Evolutionary conservation across 2,888 invertebrate species (phyloP).

Genomic region (Polydrusus pterygomalis): DNA sequence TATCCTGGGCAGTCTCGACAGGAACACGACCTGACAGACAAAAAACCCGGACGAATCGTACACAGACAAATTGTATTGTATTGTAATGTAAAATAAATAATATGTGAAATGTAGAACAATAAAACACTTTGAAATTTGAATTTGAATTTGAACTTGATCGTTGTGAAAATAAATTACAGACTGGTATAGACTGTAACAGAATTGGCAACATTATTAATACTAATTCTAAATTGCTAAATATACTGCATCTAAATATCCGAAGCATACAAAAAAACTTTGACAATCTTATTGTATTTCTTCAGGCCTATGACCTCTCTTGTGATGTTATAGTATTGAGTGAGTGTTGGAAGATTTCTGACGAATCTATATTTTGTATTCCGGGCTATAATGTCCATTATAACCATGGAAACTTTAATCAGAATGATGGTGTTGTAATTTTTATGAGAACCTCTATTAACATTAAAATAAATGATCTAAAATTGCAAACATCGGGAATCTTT

Average conservation of each 20-base stretch:
- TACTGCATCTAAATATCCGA: conserved; percentile 18
- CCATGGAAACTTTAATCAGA: background rate
- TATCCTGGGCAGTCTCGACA: no score
- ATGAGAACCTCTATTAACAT: conserved; percentile 7
- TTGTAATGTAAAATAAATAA: no score
- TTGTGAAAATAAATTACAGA: background rate
- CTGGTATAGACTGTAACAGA: conserved; percentile 27
- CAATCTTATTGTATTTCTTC: conserved; percentile 1
- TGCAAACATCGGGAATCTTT: conserved; percentile 13
- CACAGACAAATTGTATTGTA: no score
- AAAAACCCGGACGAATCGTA: no score
- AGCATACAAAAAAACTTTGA: conserved; percentile 12
- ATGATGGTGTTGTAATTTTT: conserved; percentile 21
- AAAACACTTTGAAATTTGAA: no score
- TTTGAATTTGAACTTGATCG: no score
- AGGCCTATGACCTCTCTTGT: conserved; percentile 4
- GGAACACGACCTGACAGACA: no score
- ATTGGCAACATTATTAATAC: conserved; percentile 19
- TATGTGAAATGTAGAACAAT: no score
- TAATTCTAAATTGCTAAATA: conserved; percentile 11
- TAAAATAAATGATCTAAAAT: conserved; percentile 18
- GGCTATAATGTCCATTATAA: conserved; percentile 8
- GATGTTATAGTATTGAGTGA: conserved; percentile 2
- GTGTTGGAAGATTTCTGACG: background rate
- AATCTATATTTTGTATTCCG: conserved; percentile 1